Evolutionary conservation across 2,888 invertebrate species (phyloP).

Genomic region (Steromphala cineraria): DNA sequence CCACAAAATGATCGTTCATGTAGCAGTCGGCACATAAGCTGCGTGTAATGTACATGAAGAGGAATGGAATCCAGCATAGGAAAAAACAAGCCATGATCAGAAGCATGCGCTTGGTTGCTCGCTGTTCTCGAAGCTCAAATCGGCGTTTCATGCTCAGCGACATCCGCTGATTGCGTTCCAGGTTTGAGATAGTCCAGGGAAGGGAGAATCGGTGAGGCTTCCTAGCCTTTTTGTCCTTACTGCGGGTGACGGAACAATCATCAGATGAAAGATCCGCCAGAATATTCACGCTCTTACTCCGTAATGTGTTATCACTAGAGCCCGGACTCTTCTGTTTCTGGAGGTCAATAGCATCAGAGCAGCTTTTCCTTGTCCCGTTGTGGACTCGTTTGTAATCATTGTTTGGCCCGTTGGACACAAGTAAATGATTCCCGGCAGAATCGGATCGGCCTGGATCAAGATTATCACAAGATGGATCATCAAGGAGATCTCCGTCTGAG

Average conservation of each 20-base stretch:
- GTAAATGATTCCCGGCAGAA: neutral
- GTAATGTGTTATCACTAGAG: neutral
- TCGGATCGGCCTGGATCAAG: neutral
- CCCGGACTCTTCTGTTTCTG: neutral
- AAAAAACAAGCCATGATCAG: slow-evolving; percentile 75
- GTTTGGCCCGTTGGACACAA: neutral
- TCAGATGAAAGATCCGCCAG: slow-evolving; percentile 17
- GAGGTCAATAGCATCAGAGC: neutral
- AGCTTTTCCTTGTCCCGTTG: slow-evolving; percentile 10
- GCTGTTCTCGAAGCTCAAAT: slow-evolving; percentile 71
- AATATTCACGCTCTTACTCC: slow-evolving; percentile 43
- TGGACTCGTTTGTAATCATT: neutral
- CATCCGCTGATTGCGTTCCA: slow-evolving; percentile 38
- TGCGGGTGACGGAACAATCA: neutral
- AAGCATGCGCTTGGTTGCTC: slow-evolving; percentile 75
- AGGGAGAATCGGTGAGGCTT: slow-evolving; percentile 35
- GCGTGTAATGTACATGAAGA: slow-evolving; percentile 73
- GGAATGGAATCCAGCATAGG: slow-evolving; percentile 75
- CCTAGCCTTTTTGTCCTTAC: neutral
- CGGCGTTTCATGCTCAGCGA: slow-evolving; percentile 58
- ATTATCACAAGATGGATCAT: neutral
- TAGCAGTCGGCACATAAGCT: slow-evolving; percentile 65
- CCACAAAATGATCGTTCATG: slow-evolving; percentile 66
- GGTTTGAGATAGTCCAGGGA: slow-evolving; percentile 29
- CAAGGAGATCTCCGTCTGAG: neutral